Base-by-base conservation (phyloP, 2,888 invertebrate species). In the Blastobasis adustella region DNA sequence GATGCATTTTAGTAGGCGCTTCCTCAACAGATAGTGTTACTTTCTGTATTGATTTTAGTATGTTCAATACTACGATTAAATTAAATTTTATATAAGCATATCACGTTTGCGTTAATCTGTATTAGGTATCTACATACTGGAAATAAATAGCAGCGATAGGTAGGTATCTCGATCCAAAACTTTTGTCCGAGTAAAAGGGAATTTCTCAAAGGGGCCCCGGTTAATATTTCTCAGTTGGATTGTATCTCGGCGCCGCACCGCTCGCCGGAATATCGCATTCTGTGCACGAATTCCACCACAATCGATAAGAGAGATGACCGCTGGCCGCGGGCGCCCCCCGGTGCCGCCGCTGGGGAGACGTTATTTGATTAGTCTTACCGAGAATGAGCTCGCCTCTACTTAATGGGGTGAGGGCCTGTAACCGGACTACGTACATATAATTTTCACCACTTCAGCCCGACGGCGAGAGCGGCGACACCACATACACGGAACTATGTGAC, bases 281-380 rank as follows among this genome's bases (percentile, higher is more conserved):
- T 79, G 82, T 86, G 83, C 86, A 88, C 86, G 87, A 86, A 85
- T 85, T 86, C 85, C 85, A 82, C 87, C 88, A 87, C 87, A 88
- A 88, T 88, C 88, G 88, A 88, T 88, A 88, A 85, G 86, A 82
- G 83, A 88, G 87, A 87, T 86, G 86, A 86, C 86, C 88, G 81
- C 80, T 85, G 80, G 46, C 54, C 54, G 64, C 67, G 70, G 70
- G 65, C 58, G 65, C 62, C 64, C 64, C 69, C 65, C 73, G 8
- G 61, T 56, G 60, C 57, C 63, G 50, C 56, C 61, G 69, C 66
- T 74, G 76, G 86, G 87, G 85, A 79, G 87, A 80, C 82, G 87
- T 89, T 89, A 89, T 89, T 89, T 89, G 89, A 89, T 89, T 89
- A 89, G 89, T 88, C 89, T 86, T 87, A 83, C 88, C 81, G 87